Percentiles rank a stretch among this genome's conserved stretches.
Evolutionary conservation across 92 coral and sea anemone genomes (phyloP).

Genomic region (Metridium senile): DNA sequence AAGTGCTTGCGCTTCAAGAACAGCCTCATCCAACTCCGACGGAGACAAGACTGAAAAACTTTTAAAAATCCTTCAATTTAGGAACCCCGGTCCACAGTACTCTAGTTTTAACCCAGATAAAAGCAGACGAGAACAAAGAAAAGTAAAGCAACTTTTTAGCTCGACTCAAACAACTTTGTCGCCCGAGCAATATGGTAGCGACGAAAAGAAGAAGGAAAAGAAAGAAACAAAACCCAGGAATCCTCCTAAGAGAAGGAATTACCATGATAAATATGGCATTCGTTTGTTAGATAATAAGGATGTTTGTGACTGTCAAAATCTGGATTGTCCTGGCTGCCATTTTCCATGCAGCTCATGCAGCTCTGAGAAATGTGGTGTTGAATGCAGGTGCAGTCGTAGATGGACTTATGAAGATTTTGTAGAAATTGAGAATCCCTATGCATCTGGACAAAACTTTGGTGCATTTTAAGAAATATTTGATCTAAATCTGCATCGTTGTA

Average conservation of each 20-base stretch:
- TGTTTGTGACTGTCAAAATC: constrained; percentile 93
- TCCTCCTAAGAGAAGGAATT: constrained; percentile 42
- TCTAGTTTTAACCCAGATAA: constrained; percentile 89
- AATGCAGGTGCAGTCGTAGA: constrained; percentile 87
- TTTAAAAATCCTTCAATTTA: constrained; percentile 79
- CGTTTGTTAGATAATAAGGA: constrained; percentile 81
- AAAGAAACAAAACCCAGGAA: constrained; percentile 26
- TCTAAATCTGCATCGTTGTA: constrained; percentile 88
- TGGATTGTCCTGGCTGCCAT: constrained; percentile 93
- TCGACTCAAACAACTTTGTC: not conserved
- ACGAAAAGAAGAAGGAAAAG: not conserved
- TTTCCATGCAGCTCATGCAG: constrained; percentile 95
- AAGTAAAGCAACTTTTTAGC: constrained; percentile 67
- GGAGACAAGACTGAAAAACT: constrained; percentile 80
- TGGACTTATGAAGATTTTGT: constrained; percentile 89
- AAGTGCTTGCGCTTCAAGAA: constrained; percentile 31
- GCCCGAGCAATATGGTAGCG: constrained; percentile 12
- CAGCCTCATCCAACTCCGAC: constrained; percentile 65
- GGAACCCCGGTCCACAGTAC: constrained; percentile 89
- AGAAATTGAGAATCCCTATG: constrained; percentile 72
- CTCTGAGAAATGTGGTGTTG: constrained; percentile 97
- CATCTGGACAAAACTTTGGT: not conserved
- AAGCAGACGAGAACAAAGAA: constrained; percentile 91
- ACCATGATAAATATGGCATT: constrained; percentile 84
- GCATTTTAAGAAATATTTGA: constrained; percentile 59